phyloP scores from a whole-genome alignment of 2,113 vertebrate genomes.

The Xiphophorus couchianus region DNA sequence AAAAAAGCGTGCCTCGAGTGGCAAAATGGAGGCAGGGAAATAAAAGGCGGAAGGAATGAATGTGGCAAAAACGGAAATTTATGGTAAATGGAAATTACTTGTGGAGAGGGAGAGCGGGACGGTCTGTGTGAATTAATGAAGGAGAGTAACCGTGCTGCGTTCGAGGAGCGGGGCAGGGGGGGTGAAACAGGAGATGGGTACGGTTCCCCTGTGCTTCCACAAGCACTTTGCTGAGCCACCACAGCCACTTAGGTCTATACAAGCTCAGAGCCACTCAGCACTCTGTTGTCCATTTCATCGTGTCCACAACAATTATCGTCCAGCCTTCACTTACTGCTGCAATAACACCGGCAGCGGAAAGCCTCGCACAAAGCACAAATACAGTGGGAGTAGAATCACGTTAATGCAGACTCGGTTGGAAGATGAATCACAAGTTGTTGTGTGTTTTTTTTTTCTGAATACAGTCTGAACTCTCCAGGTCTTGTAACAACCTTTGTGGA shows the following conservation, averaged over 20 bases:
- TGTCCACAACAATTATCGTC: constrained; percentile 64
- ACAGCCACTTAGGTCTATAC: constrained; percentile 60
- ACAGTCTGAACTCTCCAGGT: background rate
- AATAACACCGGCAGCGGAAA: constrained; percentile 11
- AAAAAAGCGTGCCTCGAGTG: constrained; percentile 54
- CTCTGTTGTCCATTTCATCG: constrained; percentile 36
- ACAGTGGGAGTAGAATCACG: background rate
- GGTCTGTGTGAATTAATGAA: constrained; percentile 38
- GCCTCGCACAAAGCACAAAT: constrained; percentile 4
- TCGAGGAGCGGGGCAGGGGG: background rate
- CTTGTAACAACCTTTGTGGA: background rate
- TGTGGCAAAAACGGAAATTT: constrained; percentile 46
- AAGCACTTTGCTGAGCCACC: constrained; percentile 70
- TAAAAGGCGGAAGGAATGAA: background rate
- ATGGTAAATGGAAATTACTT: constrained; percentile 55
- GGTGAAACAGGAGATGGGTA: constrained; percentile 56
- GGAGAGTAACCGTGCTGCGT: constrained; percentile 38
- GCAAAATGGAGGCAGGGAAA: constrained; percentile 49
- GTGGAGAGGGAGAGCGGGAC: background rate
- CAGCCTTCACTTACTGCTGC: constrained; percentile 19
- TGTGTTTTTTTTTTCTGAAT: background rate
- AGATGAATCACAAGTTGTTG: background rate
- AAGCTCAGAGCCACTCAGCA: constrained; percentile 40
- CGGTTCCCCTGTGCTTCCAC: constrained; percentile 50
- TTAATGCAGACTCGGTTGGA: background rate